Evolutionary conservation across 1,140 invertebrate species (phyloP).

Genomic region (Drosophila ficusphila): DNA sequence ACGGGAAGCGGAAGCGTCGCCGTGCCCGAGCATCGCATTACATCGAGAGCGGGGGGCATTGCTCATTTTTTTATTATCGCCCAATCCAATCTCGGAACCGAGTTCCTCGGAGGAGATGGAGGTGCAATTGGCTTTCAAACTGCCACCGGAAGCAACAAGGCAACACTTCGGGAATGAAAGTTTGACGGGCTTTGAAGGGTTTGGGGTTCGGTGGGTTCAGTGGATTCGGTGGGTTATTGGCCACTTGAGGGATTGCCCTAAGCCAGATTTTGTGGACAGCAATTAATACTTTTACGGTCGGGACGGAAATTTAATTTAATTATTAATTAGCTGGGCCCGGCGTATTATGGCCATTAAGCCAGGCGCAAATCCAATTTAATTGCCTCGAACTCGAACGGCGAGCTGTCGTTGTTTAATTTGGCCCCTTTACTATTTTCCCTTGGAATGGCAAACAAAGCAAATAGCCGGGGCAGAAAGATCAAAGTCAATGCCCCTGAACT

Average conservation of each 20-base stretch:
- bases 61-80: conserved; percentile 67
- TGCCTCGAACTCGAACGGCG: conserved; percentile 33
- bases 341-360: conserved; percentile 74
- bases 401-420: conserved; percentile 45
- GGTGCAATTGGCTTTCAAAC: conserved; percentile 64
- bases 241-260: conserved; percentile 48
- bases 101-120: conserved; percentile 1
- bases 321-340: conserved; percentile 61
- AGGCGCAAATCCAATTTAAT: conserved; percentile 68
- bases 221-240: conserved; percentile 9
- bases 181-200: conserved; percentile 48
- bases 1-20: conserved; percentile 33
- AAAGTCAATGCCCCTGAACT: conserved; percentile 74
- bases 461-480: conserved; percentile 62
- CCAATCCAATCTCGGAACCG: conserved; percentile 63
- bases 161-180: conserved; percentile 65
- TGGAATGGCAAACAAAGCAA: conserved; percentile 68
- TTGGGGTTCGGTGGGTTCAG: conserved; percentile 5
- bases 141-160: conserved; percentile 62
- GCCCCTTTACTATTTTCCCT: conserved; percentile 59
- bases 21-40: conserved; percentile 31
- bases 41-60: conserved; percentile 17
- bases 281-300: conserved; percentile 73
- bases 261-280: conserved; percentile 61
- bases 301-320: conserved; percentile 73